A percentile compares a stretch with the other conserved stretches of the same genome.
Conservation (phyloP, 2,797 vertebrate genomes). For the Emydoidea blandingii region DNA sequence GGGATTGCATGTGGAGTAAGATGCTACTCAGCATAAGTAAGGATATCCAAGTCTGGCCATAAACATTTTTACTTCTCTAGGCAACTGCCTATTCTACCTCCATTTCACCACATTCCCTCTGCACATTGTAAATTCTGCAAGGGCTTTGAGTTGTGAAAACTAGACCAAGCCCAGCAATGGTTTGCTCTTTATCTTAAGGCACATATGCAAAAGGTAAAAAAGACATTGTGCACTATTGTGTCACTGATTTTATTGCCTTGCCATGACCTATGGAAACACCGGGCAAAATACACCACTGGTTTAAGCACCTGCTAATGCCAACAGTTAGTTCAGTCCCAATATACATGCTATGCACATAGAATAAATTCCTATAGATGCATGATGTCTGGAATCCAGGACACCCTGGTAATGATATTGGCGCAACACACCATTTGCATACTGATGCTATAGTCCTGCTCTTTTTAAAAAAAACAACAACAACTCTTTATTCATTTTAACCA, state of each 20-base stretch:
- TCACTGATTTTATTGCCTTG: neutral
- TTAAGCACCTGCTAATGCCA: conserved; percentile 2
- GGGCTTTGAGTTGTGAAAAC: neutral
- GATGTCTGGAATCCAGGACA: conserved; percentile 38
- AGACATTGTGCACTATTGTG: neutral
- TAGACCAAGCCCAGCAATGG: neutral
- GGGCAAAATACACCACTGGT: neutral
- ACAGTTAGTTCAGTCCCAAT: conserved; percentile 53
- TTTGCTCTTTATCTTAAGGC: neutral
- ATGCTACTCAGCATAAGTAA: neutral
- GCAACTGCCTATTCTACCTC: neutral
- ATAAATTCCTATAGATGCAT: conserved; percentile 43
- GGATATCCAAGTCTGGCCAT: neutral
- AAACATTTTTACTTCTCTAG: neutral
- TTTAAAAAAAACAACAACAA: neutral
- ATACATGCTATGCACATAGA: conserved; percentile 18
- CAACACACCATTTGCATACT: conserved; percentile 5
- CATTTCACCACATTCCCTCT: neutral
- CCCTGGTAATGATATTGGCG: conserved; percentile 6
- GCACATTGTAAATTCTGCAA: neutral
- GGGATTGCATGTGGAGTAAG: neutral
- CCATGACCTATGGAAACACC: neutral
- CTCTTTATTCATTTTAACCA: neutral
- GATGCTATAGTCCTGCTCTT: neutral
- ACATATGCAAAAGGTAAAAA: neutral